These are phyloP conservation scores for Macaca fascicularis DNA, from an alignment of 2,113 vertebrate species.

Conservation along the genomic window DNA sequence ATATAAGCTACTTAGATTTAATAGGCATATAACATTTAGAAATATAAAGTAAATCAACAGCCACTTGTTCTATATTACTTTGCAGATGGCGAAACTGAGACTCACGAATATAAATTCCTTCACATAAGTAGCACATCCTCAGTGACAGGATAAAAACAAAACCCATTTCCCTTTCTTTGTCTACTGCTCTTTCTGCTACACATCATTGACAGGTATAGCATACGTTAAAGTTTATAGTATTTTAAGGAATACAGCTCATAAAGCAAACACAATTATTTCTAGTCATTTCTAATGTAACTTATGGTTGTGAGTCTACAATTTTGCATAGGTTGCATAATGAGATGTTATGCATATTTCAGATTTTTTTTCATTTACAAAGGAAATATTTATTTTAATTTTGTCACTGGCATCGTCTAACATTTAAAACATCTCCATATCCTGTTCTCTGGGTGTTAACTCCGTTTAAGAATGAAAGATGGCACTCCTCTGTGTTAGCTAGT, in stretches of 20 bases:
- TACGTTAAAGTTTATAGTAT: background rate
- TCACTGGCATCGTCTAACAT: background rate
- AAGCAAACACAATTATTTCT: background rate
- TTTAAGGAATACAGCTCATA: background rate
- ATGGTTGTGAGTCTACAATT: background rate
- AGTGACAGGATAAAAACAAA: background rate
- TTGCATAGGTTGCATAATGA: background rate
- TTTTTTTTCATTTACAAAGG: background rate
- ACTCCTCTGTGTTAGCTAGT: background rate
- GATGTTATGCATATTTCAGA: background rate
- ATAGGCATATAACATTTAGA: background rate
- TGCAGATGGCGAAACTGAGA: background rate
- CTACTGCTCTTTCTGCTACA: background rate
- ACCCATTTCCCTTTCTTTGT: background rate
- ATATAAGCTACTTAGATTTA: background rate
- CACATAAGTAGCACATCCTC: background rate
- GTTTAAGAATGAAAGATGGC: background rate
- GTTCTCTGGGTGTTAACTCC: background rate
- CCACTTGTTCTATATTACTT: background rate
- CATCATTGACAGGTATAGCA: background rate
- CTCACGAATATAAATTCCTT: background rate
- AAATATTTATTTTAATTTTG: conserved; percentile 24
- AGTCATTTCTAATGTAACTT: background rate
- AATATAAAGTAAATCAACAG: background rate
- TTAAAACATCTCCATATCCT: background rate